Evolutionary conservation across 2,888 invertebrate genomes (phyloP).

Genomic region (Andrena chrysosceles): DNA sequence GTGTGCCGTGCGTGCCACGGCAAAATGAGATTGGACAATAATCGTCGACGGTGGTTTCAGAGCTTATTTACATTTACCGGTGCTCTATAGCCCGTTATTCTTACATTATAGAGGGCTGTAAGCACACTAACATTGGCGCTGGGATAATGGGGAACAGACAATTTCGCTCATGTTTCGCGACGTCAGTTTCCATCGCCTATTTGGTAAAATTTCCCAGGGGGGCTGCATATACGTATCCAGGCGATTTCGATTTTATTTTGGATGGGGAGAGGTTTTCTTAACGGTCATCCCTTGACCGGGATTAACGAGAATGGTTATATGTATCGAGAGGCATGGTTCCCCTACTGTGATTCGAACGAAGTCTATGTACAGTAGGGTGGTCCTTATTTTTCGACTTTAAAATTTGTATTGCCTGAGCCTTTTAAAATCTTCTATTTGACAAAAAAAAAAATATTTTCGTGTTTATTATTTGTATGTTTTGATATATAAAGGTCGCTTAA

Average conservation of each 20-base stretch:
- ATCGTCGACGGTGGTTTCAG: conserved; percentile 42
- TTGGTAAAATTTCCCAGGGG: conserved; percentile 51
- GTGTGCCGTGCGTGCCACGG: conserved; percentile 53
- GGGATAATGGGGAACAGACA: conserved; percentile 52
- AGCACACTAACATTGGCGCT: background rate
- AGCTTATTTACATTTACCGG: conserved; percentile 49
- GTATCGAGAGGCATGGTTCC: background rate
- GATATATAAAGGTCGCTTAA: too few relatives aligned
- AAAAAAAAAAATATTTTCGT: too few relatives aligned
- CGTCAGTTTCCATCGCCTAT: conserved; percentile 38
- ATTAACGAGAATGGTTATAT: conserved; percentile 1
- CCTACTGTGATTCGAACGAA: background rate
- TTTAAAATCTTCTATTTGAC: too few relatives aligned
- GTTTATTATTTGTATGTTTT: too few relatives aligned
- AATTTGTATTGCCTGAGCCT: too few relatives aligned
- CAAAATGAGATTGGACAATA: conserved; percentile 60
- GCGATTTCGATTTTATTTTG: conserved; percentile 23
- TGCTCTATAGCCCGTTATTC: conserved; percentile 39
- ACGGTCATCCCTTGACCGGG: background rate
- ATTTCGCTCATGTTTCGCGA: conserved; percentile 49
- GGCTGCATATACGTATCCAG: conserved; percentile 19
- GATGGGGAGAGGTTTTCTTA: background rate
- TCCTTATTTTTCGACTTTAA: too few relatives aligned
- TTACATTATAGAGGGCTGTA: conserved; percentile 30
- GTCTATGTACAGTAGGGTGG: too few relatives aligned